phyloP scores from a whole-genome alignment of 2,113 vertebrate genomes.

The Nematolebias whitei region DNA sequence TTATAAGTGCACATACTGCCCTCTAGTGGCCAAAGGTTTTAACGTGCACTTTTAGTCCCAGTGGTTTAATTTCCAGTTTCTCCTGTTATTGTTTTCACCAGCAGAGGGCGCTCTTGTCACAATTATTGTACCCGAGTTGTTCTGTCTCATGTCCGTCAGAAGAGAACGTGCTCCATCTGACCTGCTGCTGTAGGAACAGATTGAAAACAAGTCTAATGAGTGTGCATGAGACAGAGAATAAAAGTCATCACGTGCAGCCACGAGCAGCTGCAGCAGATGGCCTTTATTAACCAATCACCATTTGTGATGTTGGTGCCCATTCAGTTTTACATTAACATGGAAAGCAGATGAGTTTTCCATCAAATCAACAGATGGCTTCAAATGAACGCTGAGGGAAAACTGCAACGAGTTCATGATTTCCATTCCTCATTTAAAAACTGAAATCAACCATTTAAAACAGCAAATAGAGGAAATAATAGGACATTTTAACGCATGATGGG shows the following conservation, averaged over 20 bases:
- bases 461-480: constrained; percentile 21
- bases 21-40: constrained; percentile 50
- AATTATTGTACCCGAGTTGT: constrained; percentile 22
- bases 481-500: no score
- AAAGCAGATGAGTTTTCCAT: constrained; percentile 50
- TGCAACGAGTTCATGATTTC: constrained; percentile 41
- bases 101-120: constrained; percentile 55
- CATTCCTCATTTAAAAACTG: constrained; percentile 16
- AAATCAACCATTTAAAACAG: constrained; percentile 33
- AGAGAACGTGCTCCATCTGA: neutral
- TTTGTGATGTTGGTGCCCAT: constrained; percentile 57
- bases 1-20: constrained; percentile 34
- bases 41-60: neutral
- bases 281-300: constrained; percentile 57
- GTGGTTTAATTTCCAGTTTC: neutral
- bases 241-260: neutral
- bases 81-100: constrained; percentile 20
- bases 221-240: constrained; percentile 21
- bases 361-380: constrained; percentile 63
- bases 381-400: constrained; percentile 51
- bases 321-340: constrained; percentile 68
- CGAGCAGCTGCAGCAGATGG: constrained; percentile 59
- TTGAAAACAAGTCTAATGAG: constrained; percentile 12
- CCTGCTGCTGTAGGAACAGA: no score
- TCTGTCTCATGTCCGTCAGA: neutral